These are phyloP conservation scores for Mythimna vitellina DNA, from an alignment of 2,888 invertebrate genomes.

Conservation along the genomic window DNA sequence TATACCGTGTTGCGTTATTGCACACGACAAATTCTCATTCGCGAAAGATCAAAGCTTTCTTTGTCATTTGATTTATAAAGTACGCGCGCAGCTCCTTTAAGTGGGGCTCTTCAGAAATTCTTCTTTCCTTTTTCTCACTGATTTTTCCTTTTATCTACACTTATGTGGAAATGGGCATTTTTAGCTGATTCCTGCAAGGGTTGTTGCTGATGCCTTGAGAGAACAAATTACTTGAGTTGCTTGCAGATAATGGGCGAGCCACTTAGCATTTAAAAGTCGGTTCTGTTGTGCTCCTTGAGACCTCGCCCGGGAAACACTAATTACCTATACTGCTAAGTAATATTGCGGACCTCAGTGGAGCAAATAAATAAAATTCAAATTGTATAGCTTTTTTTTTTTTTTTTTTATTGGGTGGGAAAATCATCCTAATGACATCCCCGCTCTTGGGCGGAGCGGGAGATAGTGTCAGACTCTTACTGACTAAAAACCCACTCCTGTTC, in stretches of 20 bases:
- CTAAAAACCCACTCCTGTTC: too few species aligned
- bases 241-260: constrained; percentile 11
- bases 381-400: too few species aligned
- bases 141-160: constrained; percentile 43
- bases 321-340: not conserved
- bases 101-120: constrained; percentile 34
- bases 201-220: constrained; percentile 18
- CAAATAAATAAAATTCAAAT: not conserved
- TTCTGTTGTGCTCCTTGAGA: not conserved
- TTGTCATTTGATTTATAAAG: constrained; percentile 66
- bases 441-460: too few species aligned
- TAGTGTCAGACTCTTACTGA: too few species aligned
- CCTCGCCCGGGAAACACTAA: not conserved
- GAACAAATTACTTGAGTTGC: constrained; percentile 15
- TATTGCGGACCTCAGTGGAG: not conserved
- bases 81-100: constrained; percentile 45
- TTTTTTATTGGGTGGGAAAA: too few species aligned
- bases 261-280: constrained; percentile 25
- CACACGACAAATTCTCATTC: constrained; percentile 54
- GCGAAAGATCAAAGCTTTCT: constrained; percentile 62
- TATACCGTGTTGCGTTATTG: constrained; percentile 43
- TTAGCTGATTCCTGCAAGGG: constrained; percentile 16
- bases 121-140: constrained; percentile 27
- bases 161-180: constrained; percentile 35
- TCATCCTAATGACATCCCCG: too few species aligned